Base-by-base conservation (phyloP, 2,113 vertebrate genomes). In the Hyla sarda region DNA sequence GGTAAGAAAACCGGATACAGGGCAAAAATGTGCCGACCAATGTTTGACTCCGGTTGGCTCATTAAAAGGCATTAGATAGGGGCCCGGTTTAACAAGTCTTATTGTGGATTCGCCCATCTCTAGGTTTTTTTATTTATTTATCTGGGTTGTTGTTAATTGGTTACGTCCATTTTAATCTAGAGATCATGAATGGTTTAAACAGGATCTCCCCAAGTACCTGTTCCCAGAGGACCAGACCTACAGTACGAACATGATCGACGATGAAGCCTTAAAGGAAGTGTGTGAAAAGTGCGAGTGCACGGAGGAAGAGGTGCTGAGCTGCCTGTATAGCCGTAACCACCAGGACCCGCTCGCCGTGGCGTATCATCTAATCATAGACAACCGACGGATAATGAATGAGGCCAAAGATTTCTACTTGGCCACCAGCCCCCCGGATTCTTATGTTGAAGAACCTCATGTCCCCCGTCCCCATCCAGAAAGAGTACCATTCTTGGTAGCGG, bases 361-460 rank as follows among this genome's bases (percentile, higher is more conserved):
- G 85, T 99, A 99, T 91, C 98, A 99, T 88, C 96, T 99, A 82
- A 99, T 99, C 89, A 99, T 99, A 89, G 98, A 99, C 94, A 99
- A 99, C 81, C 97, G 98, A 13, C 96, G 98, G 91, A 99, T 99
- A 93, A 99, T 99, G 98, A 98, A 94, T 0, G 97, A 99, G 91
- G 98, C 98, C 87, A 99, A 99, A 93, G 98, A 99, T 88, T 99
- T 99, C 90, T 99, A 99, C 90, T 89, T 99, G 93, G 98, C 98
- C 0, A 98, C 97, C 56, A 99, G 97, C 89, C 97, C 98, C 0
- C 97, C 97, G 0, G 98, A 99, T 94, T 96, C 96, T 47, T 99
- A 98, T 87, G 95, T 99, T 10, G 98, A 99, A 13, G 98, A 99
- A 90, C 97, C 97, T 89, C 89, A 96, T 45, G 92, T 94, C 14